Base-by-base conservation (phyloP, 2,888 invertebrate genomes). In the Agrotis ipsilon region DNA sequence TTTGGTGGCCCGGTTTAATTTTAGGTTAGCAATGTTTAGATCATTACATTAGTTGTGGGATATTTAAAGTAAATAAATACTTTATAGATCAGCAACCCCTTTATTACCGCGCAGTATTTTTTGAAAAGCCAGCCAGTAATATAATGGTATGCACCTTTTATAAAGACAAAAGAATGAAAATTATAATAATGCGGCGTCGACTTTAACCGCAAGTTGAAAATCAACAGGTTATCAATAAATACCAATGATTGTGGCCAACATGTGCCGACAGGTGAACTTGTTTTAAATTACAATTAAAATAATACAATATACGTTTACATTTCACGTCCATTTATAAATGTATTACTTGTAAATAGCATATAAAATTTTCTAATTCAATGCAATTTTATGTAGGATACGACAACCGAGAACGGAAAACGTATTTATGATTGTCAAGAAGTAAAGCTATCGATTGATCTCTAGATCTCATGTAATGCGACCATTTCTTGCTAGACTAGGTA, bases 261-360 rank as follows among this genome's bases (percentile, higher is more conserved):
- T 45, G 27, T 52, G 19, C 14, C 6, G 43, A 49, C 61, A 65
- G 69, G 63, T 75, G 62, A 24, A 18, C 14, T 45, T 45, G 7
- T 55, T 59, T 68, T 54, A 54, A 11, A 54, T 63, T 63, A 60
- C 39, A 54, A 63, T 63, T 27, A 46, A 69, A 63, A 54, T 75
- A 55, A 55, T 27, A 55, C 24, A 51, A 46, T 24, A 72, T 63
- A 3, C 11, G 11, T 39, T 9, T 13, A 11, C 5, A 13, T 14
- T 19, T 39, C 6, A 6, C 32, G 24, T 55, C 16, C 9, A n/a
- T 32, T n/a, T 43, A 46, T 21, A 54, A 59, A 16, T n/a, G 43
- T 21, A 48, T 16, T 39, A 39, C 39, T 39, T 39, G 39, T 39
- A 39, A 27, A 9, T 55, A 46, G n/a, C 16, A 24, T 14, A 18